phyloP scores from a whole-genome alignment of 2,797 vertebrate genomes.

The Benthosema pterotum region DNA sequence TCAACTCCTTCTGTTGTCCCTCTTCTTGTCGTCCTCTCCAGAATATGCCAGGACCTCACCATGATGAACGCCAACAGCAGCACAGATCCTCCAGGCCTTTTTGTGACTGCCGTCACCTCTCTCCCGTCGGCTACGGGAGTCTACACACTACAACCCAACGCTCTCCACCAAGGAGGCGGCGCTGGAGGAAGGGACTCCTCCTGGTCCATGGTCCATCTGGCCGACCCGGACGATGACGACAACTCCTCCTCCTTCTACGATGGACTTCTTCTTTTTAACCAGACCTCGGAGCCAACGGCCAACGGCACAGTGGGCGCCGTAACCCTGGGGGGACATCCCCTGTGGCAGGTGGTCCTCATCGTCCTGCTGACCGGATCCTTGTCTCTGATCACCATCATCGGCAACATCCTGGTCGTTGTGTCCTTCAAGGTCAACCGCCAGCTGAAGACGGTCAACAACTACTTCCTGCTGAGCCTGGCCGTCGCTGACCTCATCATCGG shows the following conservation, averaged over 20 bases:
- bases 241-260: slow-evolving; percentile 58
- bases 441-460: slow-evolving; percentile 97
- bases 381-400: slow-evolving; percentile 92
- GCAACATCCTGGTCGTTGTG: slow-evolving; percentile 95
- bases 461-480: slow-evolving; percentile 94
- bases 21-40: slow-evolving; percentile 67
- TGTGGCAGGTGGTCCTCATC: slow-evolving; percentile 96
- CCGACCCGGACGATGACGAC: slow-evolving; percentile 64
- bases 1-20: slow-evolving; percentile 9
- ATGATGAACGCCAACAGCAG: slow-evolving; percentile 92
- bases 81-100: slow-evolving; percentile 80
- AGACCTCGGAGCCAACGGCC: slow-evolving; percentile 49
- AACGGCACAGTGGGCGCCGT: slow-evolving; percentile 72
- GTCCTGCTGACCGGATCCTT: slow-evolving; percentile 89
- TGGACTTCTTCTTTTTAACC: slow-evolving; percentile 60
- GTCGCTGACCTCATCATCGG: slow-evolving; percentile 97
- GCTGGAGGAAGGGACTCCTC: slow-evolving; percentile 60
- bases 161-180: slow-evolving; percentile 69
- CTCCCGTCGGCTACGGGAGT: slow-evolving; percentile 75
- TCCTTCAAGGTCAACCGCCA: slow-evolving; percentile 98
- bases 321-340: slow-evolving; percentile 85
- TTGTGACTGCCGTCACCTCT: slow-evolving; percentile 80
- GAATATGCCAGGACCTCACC: slow-evolving; percentile 94
- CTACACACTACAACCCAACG: slow-evolving; percentile 72
- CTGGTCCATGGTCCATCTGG: slow-evolving; percentile 53